Evolutionary conservation across 2,888 invertebrate genomes (phyloP).

Genomic region (Gymnoscelis rufifasciata): DNA sequence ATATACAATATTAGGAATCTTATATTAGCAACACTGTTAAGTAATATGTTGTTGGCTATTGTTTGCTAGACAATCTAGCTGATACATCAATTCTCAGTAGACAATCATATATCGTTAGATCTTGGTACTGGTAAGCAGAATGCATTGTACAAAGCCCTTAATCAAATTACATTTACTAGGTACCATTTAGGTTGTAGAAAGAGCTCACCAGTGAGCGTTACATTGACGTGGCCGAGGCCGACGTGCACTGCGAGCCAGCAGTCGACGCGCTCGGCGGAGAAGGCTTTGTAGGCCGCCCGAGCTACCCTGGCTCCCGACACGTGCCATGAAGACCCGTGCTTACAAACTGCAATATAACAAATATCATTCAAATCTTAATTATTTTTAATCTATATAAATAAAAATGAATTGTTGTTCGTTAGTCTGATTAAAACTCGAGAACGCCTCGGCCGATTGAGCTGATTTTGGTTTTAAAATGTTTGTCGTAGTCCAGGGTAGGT

Average conservation of each 20-base stretch:
- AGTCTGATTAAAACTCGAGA: too few relatives aligned
- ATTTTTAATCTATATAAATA: too few relatives aligned
- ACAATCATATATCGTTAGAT: too few relatives aligned
- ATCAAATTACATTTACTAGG: conserved; percentile 33
- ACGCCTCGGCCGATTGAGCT: too few relatives aligned
- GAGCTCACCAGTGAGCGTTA: conserved; percentile 90
- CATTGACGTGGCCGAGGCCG: conserved; percentile 96
- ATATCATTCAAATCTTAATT: background rate
- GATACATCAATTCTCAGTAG: too few relatives aligned
- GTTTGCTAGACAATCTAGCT: background rate
- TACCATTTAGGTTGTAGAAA: conserved; percentile 31
- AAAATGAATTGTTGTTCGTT: too few relatives aligned
- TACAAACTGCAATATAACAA: conserved; percentile 83
- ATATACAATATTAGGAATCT: too few relatives aligned
- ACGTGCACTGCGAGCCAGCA: conserved; percentile 95
- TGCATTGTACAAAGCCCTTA: conserved; percentile 27
- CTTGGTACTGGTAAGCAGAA: background rate
- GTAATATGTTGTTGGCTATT: too few relatives aligned
- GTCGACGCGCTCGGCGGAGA: conserved; percentile 91
- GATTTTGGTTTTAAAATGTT: too few relatives aligned
- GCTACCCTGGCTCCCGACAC: conserved; percentile 88
- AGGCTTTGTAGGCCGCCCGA: conserved; percentile 91
- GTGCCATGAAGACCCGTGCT: conserved; percentile 96
- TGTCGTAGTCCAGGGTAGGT: too few relatives aligned
- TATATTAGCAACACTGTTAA: too few relatives aligned